Evolutionary conservation across 2,888 invertebrate genomes (phyloP).

Genomic region (Scaptomyza parva): DNA sequence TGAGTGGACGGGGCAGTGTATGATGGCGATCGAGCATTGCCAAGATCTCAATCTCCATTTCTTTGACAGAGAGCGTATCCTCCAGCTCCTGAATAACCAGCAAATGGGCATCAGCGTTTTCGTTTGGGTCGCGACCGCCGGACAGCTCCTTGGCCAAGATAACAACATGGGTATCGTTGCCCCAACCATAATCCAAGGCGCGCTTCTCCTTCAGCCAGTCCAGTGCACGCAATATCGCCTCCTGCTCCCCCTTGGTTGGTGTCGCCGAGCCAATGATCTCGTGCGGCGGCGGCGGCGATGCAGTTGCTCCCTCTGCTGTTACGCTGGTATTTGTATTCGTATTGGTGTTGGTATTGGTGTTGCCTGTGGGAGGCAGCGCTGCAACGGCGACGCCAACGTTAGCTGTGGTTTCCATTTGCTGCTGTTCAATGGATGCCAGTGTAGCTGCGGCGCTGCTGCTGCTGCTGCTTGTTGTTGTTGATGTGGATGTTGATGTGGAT

Average conservation of each 20-base stretch:
- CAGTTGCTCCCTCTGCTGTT: constrained; percentile 3
- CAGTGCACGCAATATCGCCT: constrained; percentile 86
- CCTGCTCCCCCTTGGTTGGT: constrained; percentile 84
- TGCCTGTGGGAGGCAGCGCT: constrained; percentile 37
- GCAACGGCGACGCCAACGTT: constrained; percentile 23
- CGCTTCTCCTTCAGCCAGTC: constrained; percentile 91
- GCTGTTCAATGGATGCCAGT: constrained; percentile 29
- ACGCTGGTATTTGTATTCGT: neutral
- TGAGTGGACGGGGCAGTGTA: constrained; percentile 90
- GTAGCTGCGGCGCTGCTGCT: constrained; percentile 42
- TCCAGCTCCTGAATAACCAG: constrained; percentile 84
- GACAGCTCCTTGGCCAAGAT: constrained; percentile 90
- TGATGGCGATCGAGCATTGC: constrained; percentile 93
- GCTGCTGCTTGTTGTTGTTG: constrained; percentile 27
- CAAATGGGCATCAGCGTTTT: constrained; percentile 83
- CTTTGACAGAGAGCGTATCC: constrained; percentile 90
- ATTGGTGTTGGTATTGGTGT: constrained; percentile 6
- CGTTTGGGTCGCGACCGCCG: constrained; percentile 84
- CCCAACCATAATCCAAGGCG: constrained; percentile 92
- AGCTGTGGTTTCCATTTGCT: constrained; percentile 26
- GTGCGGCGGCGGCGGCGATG: constrained; percentile 58
- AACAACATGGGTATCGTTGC: constrained; percentile 93
- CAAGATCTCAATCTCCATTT: constrained; percentile 94
- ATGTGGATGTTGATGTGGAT: constrained; percentile 16
- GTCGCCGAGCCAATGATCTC: constrained; percentile 84